Evolutionary conservation across 2,113 vertebrate genomes (phyloP).

Genomic region (Manacus vitellinus): DNA sequence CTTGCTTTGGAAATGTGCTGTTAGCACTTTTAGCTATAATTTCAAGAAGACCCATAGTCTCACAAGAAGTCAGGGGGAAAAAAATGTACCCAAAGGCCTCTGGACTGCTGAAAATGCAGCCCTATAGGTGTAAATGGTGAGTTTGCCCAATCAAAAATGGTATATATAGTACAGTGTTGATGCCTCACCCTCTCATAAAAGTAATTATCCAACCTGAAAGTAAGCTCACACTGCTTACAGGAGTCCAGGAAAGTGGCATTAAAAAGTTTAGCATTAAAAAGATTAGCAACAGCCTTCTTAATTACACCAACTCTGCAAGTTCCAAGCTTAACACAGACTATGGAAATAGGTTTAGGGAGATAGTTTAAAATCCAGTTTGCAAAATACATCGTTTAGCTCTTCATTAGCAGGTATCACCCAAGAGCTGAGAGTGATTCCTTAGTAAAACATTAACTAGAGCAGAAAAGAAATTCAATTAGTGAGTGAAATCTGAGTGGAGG

Average conservation of each 20-base stretch:
- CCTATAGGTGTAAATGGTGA: not conserved
- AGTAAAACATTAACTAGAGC: not conserved
- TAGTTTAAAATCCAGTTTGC: not conserved
- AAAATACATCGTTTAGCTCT: not conserved
- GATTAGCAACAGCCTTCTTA: not conserved
- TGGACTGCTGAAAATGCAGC: not conserved
- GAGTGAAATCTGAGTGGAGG: not conserved
- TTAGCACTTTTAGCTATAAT: not conserved
- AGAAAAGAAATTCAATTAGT: not conserved
- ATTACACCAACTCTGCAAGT: not conserved
- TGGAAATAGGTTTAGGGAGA: not conserved
- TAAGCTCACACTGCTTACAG: not conserved
- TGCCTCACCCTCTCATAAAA: not conserved
- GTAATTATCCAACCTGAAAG: not conserved
- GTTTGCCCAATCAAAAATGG: not conserved
- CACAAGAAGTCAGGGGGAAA: not conserved
- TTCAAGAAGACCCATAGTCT: not conserved
- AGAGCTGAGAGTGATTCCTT: not conserved
- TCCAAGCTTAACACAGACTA: not conserved
- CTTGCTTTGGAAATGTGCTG: not conserved
- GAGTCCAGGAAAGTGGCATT: not conserved
- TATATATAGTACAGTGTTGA: not conserved
- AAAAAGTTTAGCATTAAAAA: not conserved
- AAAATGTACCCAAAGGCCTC: not conserved
- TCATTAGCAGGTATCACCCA: not conserved